Evolutionary conservation across 2,113 vertebrate species (phyloP).

Genomic region (Phodopus roborovskii): DNA sequence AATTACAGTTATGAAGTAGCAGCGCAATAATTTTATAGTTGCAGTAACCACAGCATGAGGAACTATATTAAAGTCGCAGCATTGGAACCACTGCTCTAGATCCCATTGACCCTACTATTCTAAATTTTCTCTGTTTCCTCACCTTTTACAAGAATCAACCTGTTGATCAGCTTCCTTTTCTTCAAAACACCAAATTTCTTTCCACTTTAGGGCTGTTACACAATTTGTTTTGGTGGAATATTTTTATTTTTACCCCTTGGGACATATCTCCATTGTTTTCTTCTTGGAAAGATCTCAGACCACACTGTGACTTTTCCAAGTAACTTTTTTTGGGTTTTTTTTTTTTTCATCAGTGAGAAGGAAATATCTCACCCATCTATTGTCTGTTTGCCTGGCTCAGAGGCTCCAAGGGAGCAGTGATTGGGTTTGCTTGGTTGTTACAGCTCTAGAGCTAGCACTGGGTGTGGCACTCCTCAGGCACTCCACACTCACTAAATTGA

Average conservation of each 20-base stretch:
- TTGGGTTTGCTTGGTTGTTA: not conserved
- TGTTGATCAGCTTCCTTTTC: not conserved
- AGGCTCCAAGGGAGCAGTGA: not conserved
- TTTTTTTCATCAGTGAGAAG: not conserved
- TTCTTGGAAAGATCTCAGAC: not conserved
- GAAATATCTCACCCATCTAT: not conserved
- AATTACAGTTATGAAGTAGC: not conserved
- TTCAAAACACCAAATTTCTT: not conserved
- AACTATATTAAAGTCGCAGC: not conserved
- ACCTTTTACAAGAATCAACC: not conserved
- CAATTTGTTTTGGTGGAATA: not conserved
- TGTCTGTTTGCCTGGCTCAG: not conserved
- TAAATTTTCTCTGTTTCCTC: not conserved
- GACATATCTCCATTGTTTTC: not conserved
- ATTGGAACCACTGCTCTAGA: not conserved
- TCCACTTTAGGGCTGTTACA: not conserved
- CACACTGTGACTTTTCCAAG: not conserved
- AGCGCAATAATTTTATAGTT: not conserved
- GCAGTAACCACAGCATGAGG: not conserved
- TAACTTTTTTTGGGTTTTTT: not conserved
- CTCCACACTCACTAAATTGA: not conserved
- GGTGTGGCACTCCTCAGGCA: not conserved
- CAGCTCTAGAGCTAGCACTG: not conserved
- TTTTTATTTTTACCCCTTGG: not conserved
- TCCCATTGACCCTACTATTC: not conserved